Conservation (phyloP, 2,113 vertebrate genomes). For the Budorcas taxicolor region DNA sequence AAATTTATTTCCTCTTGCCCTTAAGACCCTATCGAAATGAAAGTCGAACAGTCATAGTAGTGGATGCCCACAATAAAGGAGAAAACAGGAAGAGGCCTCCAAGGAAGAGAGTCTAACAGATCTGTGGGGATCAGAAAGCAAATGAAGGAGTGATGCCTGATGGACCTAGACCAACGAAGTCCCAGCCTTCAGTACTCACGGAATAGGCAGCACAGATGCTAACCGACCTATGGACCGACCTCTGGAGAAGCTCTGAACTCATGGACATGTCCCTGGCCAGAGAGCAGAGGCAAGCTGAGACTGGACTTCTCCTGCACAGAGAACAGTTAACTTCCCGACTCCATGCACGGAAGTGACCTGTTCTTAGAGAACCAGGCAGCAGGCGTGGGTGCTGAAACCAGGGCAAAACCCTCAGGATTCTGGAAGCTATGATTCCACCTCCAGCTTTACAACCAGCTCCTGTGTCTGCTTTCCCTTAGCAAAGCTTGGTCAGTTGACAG, state of each 20-base stretch:
- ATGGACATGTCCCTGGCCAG: not conserved
- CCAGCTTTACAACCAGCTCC: not conserved
- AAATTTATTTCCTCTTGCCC: not conserved
- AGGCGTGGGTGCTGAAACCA: not conserved
- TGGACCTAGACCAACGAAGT: not conserved
- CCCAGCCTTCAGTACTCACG: not conserved
- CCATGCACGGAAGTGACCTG: not conserved
- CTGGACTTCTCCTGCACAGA: not conserved
- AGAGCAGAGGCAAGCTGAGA: not conserved
- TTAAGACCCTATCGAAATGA: not conserved
- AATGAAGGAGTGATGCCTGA: not conserved
- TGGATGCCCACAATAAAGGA: not conserved
- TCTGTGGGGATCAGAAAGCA: not conserved
- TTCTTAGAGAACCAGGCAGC: not conserved
- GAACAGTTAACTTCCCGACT: not conserved
- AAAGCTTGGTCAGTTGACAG: not conserved
- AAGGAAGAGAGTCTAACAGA: not conserved
- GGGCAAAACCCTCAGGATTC: not conserved
- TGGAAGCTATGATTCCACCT: not conserved
- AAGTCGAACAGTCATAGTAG: not conserved
- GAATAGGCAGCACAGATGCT: not conserved
- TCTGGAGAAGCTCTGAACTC: not conserved
- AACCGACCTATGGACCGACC: not conserved
- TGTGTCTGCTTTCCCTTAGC: not conserved
- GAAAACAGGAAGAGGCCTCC: not conserved